Evolutionary conservation across 1,140 invertebrate genomes (phyloP).

Genomic region (Drosophila cardini): DNA sequence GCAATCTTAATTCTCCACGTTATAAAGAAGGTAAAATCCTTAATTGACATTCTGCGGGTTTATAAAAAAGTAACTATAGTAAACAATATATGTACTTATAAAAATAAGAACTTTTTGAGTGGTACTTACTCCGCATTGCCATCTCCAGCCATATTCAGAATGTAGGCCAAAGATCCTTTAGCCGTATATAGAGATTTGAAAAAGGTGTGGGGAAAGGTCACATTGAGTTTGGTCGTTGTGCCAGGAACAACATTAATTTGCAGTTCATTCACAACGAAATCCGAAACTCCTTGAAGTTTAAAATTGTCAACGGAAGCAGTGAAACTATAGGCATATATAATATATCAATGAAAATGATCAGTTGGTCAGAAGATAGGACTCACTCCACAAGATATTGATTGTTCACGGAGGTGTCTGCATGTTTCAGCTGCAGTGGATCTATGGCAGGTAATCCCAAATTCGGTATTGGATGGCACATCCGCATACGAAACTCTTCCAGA

Average conservation of each 20-base stretch:
- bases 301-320: constrained; percentile 70
- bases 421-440: constrained; percentile 63
- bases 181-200: constrained; percentile 74
- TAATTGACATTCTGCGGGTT: constrained; percentile 41
- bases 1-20: constrained; percentile 56
- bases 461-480: constrained; percentile 81
- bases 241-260: constrained; percentile 36
- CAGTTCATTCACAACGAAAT: constrained; percentile 58
- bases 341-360: neutral
- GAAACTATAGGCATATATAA: constrained; percentile 43
- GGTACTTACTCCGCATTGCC: constrained; percentile 71
- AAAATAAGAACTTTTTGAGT: no score
- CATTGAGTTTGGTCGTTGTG: constrained; percentile 42
- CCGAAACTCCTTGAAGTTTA: constrained; percentile 64
- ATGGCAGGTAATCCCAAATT: constrained; percentile 71
- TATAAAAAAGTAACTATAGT: no score
- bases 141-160: constrained; percentile 71
- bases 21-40: constrained; percentile 50
- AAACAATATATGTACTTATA: no score
- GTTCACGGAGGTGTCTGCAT: constrained; percentile 48
- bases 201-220: constrained; percentile 63
- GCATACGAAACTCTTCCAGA: constrained; percentile 58
- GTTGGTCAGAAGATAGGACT: constrained; percentile 7
- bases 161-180: constrained; percentile 73
- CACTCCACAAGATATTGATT: constrained; percentile 77